Evolutionary conservation across 2,888 invertebrate genomes (phyloP), one percentile per base, ranked within the genome.

Genomic region (Mythimna ferrago): DNA sequence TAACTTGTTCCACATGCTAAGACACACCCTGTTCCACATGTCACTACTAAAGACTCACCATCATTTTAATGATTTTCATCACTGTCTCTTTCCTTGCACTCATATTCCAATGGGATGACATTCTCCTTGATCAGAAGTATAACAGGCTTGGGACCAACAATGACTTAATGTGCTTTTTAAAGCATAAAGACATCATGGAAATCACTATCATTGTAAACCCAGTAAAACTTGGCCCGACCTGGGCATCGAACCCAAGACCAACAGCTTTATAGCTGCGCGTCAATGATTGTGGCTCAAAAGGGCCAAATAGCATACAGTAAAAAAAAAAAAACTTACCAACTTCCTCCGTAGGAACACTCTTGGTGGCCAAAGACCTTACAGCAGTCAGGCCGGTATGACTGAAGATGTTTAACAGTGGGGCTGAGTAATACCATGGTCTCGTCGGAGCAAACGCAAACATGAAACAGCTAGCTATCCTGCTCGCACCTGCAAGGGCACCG

Each of bases 321-420:
- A 19, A 51, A 19, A 19, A 19, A 7, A 54, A 16, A 41, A 44
- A 44, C 92, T 92, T 90, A 95, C 97, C 97, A 80, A 97, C 92
- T 95, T 97, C 97, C 80, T 97, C 96, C 4, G 93, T 89, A 38
- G 96, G 94, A 10, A 97, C 97, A 80, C 96, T 93, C 85, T 97
- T 97, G 0, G 96, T 96, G 6, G 96, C 97, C 58, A 97, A 96
- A 1, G 97, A 97, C 66, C 97, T 91, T 69, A 97, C 93, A 1
- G 97, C 97, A n/a, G 97, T 97, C 41, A 97, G 90, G 0, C 97
- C 96, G 1, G 96, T 95, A 26, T 96, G 95, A 63, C 97, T 97
- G 82, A 97, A 96, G 74, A 97, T 93, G 35, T 97, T 96, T 81
- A 97, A 93, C 11, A 96, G 53, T 0, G 96, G 96, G 61, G 96